Evolutionary conservation across 2,797 vertebrate genomes (phyloP).

Genomic region (Sylvilagus floridanus): DNA sequence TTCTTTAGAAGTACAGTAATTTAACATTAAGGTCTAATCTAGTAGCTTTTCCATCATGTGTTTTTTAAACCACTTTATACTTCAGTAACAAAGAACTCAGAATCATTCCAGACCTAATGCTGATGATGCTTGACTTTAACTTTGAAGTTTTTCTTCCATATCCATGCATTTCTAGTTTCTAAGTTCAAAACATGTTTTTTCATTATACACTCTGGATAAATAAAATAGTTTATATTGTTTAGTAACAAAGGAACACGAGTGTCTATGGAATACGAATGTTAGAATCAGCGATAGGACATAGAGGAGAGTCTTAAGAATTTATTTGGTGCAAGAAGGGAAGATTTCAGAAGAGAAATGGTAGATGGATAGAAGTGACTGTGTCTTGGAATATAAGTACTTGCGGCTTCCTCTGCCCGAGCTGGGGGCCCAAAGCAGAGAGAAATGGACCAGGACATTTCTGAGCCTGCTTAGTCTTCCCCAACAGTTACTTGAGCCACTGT

Average conservation of each 20-base stretch:
- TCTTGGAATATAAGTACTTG: not conserved
- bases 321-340: not conserved
- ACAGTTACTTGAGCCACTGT: not conserved
- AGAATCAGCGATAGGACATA: not conserved
- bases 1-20: conserved; percentile 14
- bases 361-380: not conserved
- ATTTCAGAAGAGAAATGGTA: not conserved
- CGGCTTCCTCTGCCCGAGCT: not conserved
- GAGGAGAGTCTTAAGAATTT: not conserved
- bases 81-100: not conserved
- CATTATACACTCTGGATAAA: not conserved
- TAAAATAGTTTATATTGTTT: not conserved
- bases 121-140: not conserved
- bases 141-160: not conserved
- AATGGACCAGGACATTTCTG: not conserved
- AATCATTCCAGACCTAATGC: not conserved
- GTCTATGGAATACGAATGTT: not conserved
- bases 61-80: not conserved
- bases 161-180: not conserved
- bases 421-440: not conserved
- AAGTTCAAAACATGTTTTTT: not conserved
- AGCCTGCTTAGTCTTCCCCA: not conserved
- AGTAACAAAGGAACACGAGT: not conserved
- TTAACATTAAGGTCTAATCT: conserved; percentile 49
- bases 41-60: not conserved